Evolutionary conservation across 2,888 invertebrate genomes (phyloP).

Genomic region (Agrypnus murinus): DNA sequence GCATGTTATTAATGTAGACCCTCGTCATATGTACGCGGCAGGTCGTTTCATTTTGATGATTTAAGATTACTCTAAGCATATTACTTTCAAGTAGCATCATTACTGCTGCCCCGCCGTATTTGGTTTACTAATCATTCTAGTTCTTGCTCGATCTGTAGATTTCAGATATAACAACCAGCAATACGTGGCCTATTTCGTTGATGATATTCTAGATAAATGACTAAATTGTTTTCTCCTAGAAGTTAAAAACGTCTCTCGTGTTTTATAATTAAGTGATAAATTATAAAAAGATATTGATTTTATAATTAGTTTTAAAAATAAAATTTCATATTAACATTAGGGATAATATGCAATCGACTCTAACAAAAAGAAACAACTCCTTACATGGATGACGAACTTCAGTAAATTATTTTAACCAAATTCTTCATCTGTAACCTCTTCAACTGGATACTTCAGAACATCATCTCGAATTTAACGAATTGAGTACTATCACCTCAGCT

Average conservation of each 20-base stretch:
- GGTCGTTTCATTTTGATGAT: constrained; percentile 68
- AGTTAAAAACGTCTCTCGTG: not conserved
- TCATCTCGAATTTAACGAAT: too few relatives aligned
- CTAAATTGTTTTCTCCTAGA: constrained; percentile 11
- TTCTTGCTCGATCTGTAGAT: constrained; percentile 52
- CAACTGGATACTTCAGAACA: too few relatives aligned
- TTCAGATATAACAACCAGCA: constrained; percentile 35
- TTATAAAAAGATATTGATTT: too few relatives aligned
- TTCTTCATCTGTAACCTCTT: too few relatives aligned
- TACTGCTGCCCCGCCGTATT: constrained; percentile 64
- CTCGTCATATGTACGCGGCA: constrained; percentile 67
- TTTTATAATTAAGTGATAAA: too few relatives aligned
- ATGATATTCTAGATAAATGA: constrained; percentile 8
- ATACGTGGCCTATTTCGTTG: not conserved
- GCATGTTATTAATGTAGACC: constrained; percentile 67
- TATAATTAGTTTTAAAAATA: too few relatives aligned
- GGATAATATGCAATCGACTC: too few relatives aligned
- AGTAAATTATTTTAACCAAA: too few relatives aligned
- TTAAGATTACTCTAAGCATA: constrained; percentile 66
- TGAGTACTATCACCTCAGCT: too few relatives aligned
- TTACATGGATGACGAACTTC: too few relatives aligned
- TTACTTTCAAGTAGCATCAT: constrained; percentile 67
- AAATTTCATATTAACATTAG: too few relatives aligned
- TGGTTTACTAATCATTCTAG: constrained; percentile 65
- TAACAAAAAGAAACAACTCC: too few relatives aligned